Evolutionary conservation across 2,113 vertebrate species (phyloP), one percentile per base, ranked within the genome.

Genomic region (Pelecanoides urinatrix): DNA sequence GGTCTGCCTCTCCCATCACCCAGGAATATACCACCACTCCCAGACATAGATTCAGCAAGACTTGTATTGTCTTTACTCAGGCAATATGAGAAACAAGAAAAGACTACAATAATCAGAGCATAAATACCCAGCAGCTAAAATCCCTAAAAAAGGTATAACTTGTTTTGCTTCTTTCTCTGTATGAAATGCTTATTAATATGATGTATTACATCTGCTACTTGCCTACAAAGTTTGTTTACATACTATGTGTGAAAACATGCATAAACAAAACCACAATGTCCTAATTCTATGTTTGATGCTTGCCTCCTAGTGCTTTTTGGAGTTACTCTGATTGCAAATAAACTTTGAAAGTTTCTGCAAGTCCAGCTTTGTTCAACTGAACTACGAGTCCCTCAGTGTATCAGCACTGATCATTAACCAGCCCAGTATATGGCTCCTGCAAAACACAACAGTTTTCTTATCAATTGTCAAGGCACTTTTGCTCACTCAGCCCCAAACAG

Each of bases 341-440:
- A 83, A 66, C 65, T 86, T 11, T 9, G 15, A 4, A 72, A 80
- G 63, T 21, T 80, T 86, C 59, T 92, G 45, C 76, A 96, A 80
- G 87, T 15, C 80, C 68, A 84, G 63, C 53, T 73, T 76, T 73
- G 86, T 23, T 73, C 7, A 10, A 5, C 11, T 45, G 75, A 86
- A 34, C 34, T 13, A 34, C 0, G 0, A 80, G 45, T 22, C 77
- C 23, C 56, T 56, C 1, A 0, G 20, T 19, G 80, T 45, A 72
- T 45, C 77, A 66, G 86, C 65, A 38, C 49, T 16, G 53, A 61
- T 27, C 78, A 20, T 9, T 42, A 70, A 34, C 44, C 55, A 79
- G 49, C 67, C 52, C 58, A 26, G 16, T 13, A 59, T 2, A 18
- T 1, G 16, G 58, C 53, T 92, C 55, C 73, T 70, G 44, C 30